Evolutionary conservation across 2,888 invertebrate genomes (phyloP), one percentile per base, ranked within the genome.

Genomic region (Agrotis exclamationis): DNA sequence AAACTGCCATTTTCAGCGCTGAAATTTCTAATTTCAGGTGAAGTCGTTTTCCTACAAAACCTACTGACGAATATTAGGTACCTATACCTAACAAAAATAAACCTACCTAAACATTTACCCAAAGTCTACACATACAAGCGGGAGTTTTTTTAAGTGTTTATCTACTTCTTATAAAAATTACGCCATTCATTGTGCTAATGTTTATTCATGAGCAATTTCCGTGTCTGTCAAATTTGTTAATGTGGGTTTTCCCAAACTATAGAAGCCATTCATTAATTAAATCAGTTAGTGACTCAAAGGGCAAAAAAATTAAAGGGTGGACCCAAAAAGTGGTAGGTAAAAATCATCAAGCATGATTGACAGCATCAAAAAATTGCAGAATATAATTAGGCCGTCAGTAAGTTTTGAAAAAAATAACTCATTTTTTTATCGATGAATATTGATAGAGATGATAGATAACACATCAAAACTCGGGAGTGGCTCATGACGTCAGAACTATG

Each of bases 151-250:
- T 5, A 7, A 47, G 45, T 67, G 20, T 74, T 67, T 73, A 50
- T 18, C 5, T 45, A 28, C 45, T 70, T 57, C 20, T 45, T 67
- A 47, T 47, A 57, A 24, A 72, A 59, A 33, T 74, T 53, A 62
- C 58, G 68, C 48, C 39, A 74, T 74, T 74, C n/a, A 63, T 58
- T 51, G 44, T 53, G 45, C 51, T 45, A 62, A 60, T 58, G 39
- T 69, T 68, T 69, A 51, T 58, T 69, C 50, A 74, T 68, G n/a
- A 62, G 24, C 62, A 54, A 70, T 53, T 74, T 74, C 53, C 48
- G 47, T 24, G 28, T 53, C 57, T 53, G 33, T 57, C 24, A 57
- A 50, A 56, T 73, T 54, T 44, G 11, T 67, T 50, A 50, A 47
- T 68, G 14, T 33, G 59, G 74, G 56, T 74, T 68, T 74, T 74